Conservation (phyloP, 2,113 vertebrate species). For the Erinaceus europaeus region DNA sequence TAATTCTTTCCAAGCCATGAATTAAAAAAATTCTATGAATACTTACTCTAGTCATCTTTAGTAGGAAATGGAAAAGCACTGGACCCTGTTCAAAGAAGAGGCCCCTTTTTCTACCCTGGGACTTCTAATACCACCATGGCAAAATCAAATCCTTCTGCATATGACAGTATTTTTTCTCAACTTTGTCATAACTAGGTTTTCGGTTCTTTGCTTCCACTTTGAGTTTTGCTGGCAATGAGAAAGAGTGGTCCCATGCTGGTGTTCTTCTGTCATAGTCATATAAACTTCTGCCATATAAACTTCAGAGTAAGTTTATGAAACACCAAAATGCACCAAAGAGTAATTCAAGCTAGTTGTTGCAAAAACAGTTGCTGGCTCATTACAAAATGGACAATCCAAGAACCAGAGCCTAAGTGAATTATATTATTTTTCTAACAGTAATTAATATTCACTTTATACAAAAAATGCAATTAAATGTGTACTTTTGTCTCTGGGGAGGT, state of each 20-base stretch:
- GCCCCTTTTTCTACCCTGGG: not conserved
- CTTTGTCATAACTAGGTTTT: not conserved
- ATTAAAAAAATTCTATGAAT: not conserved
- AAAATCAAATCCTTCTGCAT: not conserved
- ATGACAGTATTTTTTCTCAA: not conserved
- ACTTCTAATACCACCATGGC: not conserved
- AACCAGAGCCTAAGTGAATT: not conserved
- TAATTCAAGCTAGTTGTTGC: not conserved
- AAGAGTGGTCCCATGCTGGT: not conserved
- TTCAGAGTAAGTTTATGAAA: not conserved
- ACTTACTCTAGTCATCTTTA: not conserved
- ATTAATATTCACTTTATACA: no score
- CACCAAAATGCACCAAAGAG: constrained; percentile 35
- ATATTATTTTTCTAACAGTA: constrained; percentile 23
- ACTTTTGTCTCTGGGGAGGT: no score
- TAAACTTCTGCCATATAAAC: not conserved
- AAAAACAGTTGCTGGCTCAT: not conserved
- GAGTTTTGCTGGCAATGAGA: not conserved
- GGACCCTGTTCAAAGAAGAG: not conserved
- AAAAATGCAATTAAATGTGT: no score
- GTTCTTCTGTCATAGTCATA: not conserved
- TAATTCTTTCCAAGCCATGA: no score
- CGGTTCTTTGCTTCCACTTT: not conserved
- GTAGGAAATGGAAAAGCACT: not conserved
- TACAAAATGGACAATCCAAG: constrained; percentile 5